Base-by-base conservation (phyloP, 2,113 vertebrate genomes). In the Copsychus sechellarum region DNA sequence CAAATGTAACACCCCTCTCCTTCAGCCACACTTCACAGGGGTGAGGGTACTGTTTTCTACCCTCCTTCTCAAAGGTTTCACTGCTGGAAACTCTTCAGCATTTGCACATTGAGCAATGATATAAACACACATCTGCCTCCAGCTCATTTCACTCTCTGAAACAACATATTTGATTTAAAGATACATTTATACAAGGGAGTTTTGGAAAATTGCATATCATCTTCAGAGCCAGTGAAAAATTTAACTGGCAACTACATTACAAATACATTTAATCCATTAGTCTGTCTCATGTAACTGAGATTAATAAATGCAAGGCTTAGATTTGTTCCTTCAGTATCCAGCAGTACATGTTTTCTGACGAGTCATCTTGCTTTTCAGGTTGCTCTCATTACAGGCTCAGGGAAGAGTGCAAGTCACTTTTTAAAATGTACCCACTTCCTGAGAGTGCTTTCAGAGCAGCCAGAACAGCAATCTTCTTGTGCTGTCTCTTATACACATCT, bases 201-300 rank as follows among this genome's bases (percentile, higher is more conserved):
- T 70, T 48, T 47, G 58, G 66, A 81, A 93, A 96, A 79, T 12
- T 34, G 73, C 12, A 0, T 1, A n/a, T 84, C 50, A 33, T 26
- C 67, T 76, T 81, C 71, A 79, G 56, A 57, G 19, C 14, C 22
- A 48, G 51, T 64, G 65, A 85, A 86, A 87, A 92, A 84, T 65
- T 50, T 84, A 83, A 70, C 51, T 76, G 91, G 86, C 91, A 91
- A 71, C 71, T 58, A 77, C 86, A 86, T 58, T 89, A 86, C 71
- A 88, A 95, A 92, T 81, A 57, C 86, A 93, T 92, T 95, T 95
- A 93, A 86, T 86, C 82, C 83, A 86, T 74, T 56, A 93, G 71
- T 43, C 42, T 77, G 7, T 23, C 65, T 73, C 71, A 28, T 38
- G 65, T 60, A 86, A 64, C 54, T 34, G 51, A 69, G 83, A 86